Evolutionary conservation across 1,140 invertebrate genomes (phyloP), one percentile per base, ranked within the genome.

Genomic region (Cardiocondyla obscurior): DNA sequence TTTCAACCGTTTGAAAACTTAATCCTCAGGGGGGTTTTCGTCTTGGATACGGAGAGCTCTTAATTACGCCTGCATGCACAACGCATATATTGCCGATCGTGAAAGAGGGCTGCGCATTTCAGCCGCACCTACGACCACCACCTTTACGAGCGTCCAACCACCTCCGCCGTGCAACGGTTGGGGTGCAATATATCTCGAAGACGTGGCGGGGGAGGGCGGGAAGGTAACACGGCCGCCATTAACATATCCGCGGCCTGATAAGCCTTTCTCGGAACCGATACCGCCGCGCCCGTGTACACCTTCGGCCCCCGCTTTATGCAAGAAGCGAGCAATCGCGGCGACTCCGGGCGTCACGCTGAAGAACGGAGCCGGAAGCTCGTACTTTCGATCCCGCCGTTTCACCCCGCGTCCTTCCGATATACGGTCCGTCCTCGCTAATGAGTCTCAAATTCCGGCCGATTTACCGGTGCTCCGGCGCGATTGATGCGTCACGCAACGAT

Each of bases 181-280:
- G 92, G 90, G 91, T 91, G 90, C 85, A 91, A 92, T 91, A 91
- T 92, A 92, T 92, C 89, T 93, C 90, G 84, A 88, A 89, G 81
- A 82, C 65, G 85, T 53, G 83, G 81, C 70, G 82, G 88, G 82
- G 69, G 70, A 83, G 51, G 51, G 79, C 3, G 22, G 12, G 81
- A 84, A 84, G 88, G 77, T 64, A 88, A 93, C 92, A 93, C 90
- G 90, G 90, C 87, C 91, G 90, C 92, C 92, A 93, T 93, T 93
- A 93, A 93, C 92, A 94, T 93, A 94, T 93, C 92, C 92, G 89
- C 91, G 90, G 86, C 36, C 91, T 88, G 93, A 93, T 93, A 93
- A 93, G 89, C 85, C 90, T 86, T 93, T 93, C 93, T 93, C 70
- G 86, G 92, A 93, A 93, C 91, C 91, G 92, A 92, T 93, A 92